Percentiles rank a stretch among this genome's conserved stretches.
Conservation (phyloP, 1,140 invertebrate species). For the Geopemphigus sp. region DNA sequence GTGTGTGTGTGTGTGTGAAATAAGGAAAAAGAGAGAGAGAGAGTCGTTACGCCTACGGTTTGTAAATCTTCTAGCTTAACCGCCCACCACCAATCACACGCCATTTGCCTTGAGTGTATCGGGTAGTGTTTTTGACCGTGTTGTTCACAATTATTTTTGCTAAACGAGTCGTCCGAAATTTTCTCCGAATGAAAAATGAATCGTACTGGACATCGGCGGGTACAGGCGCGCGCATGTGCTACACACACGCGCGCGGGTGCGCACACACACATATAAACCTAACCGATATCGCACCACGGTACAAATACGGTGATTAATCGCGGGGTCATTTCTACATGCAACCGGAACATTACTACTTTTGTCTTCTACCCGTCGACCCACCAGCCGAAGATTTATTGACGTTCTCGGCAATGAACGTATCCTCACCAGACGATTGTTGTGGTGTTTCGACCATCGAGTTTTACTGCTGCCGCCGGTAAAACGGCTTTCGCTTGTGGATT, state of each 20-base stretch:
- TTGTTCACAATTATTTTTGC: slow-evolving; percentile 28
- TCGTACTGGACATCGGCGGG: not conserved
- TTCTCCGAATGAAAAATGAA: slow-evolving; percentile 31
- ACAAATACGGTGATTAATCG: slow-evolving; percentile 33
- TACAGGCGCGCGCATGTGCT: too few relatives aligned
- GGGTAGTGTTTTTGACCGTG: slow-evolving; percentile 1
- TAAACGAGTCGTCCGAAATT: slow-evolving; percentile 26
- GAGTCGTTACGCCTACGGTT: not conserved
- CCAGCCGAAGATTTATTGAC: slow-evolving; percentile 30
- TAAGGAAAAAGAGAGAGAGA: too few relatives aligned
- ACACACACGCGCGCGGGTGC: too few relatives aligned
- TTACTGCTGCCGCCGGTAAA: not conserved
- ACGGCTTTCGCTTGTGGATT: slow-evolving; percentile 5
- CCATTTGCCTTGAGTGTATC: not conserved
- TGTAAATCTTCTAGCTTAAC: not conserved
- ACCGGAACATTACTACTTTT: slow-evolving; percentile 25
- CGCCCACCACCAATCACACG: too few relatives aligned
- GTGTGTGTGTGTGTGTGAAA: not conserved
- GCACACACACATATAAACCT: not conserved
- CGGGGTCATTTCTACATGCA: slow-evolving; percentile 22
- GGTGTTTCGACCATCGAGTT: not conserved
- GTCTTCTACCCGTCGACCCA: not conserved
- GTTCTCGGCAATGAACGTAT: not conserved
- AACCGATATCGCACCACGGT: not conserved
- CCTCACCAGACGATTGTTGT: too few relatives aligned